phyloP scores from a whole-genome alignment of 2,888 invertebrate genomes.

The Ceramica pisi region DNA sequence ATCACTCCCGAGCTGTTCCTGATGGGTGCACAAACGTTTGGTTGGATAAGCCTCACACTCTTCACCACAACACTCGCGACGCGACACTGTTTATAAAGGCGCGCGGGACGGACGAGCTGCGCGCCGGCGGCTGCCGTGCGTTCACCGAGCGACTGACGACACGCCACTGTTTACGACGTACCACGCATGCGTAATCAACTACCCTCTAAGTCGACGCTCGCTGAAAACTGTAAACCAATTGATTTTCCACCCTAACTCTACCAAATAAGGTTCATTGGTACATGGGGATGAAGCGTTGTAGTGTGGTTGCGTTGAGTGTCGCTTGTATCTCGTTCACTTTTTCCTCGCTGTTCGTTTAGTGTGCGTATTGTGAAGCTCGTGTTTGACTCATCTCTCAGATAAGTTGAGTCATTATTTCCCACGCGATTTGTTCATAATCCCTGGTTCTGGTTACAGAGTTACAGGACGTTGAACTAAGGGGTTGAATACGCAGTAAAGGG shows the following conservation, averaged over 20 bases:
- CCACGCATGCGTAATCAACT: slow-evolving; percentile 81
- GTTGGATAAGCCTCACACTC: slow-evolving; percentile 63
- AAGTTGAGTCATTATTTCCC: slow-evolving; percentile 42
- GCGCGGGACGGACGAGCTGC: slow-evolving; percentile 61
- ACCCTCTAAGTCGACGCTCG: slow-evolving; percentile 71
- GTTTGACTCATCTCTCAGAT: slow-evolving; percentile 52
- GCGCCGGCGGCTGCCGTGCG: slow-evolving; percentile 77
- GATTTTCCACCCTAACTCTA: slow-evolving; percentile 62
- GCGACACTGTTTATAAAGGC: slow-evolving; percentile 59
- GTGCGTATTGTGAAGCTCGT: slow-evolving; percentile 43
- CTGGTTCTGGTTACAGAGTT: slow-evolving; percentile 27
- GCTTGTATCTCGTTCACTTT: slow-evolving; percentile 60
- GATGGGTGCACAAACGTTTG: slow-evolving; percentile 68
- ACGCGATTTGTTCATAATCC: slow-evolving; percentile 36
- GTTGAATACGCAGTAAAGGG: neutral
- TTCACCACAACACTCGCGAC: slow-evolving; percentile 82
- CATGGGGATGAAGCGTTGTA: slow-evolving; percentile 36
- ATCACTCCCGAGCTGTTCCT: slow-evolving; percentile 72
- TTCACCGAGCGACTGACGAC: slow-evolving; percentile 82
- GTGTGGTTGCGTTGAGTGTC: slow-evolving; percentile 49
- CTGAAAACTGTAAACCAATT: slow-evolving; percentile 40
- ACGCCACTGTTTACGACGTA: slow-evolving; percentile 82
- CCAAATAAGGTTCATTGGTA: slow-evolving; percentile 54
- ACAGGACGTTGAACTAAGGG: slow-evolving; percentile 7
- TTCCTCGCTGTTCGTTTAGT: slow-evolving; percentile 64